Conservation (phyloP, 2,888 invertebrate species). For the Hydrotaea cyrtoneurina region DNA sequence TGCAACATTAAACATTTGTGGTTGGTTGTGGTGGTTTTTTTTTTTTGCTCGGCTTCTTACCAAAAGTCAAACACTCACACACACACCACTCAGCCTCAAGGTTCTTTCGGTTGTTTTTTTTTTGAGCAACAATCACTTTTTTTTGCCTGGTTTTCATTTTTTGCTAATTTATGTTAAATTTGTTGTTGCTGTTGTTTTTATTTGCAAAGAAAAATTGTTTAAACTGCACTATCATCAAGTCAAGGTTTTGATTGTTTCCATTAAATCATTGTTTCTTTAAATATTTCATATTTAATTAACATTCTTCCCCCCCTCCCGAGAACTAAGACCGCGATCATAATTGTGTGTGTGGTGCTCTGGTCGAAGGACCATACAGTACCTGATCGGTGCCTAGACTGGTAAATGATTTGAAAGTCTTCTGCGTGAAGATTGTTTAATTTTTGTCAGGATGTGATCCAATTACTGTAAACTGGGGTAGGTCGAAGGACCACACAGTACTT, state of each 20-base stretch:
- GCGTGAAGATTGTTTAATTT: no score
- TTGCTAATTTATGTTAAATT: constrained; percentile 50
- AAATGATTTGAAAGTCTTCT: no score
- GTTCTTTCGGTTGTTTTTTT: constrained; percentile 48
- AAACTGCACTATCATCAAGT: constrained; percentile 57
- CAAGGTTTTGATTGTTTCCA: constrained; percentile 52
- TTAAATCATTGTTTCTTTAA: constrained; percentile 17
- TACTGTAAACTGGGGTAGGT: no score
- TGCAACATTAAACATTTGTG: constrained; percentile 56
- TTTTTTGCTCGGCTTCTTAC: constrained; percentile 33
- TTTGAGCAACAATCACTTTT: constrained; percentile 65
- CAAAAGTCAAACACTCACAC: constrained; percentile 27
- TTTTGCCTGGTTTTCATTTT: constrained; percentile 52
- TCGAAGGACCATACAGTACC: background rate
- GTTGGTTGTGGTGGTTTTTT: constrained; percentile 11
- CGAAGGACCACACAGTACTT: no score
- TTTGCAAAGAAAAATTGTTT: constrained; percentile 12
- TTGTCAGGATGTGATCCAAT: no score
- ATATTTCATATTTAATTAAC: constrained; percentile 30
- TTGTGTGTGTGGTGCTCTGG: background rate
- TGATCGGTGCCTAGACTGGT: no score
- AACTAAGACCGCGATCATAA: constrained; percentile 1
- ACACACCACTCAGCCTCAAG: constrained; percentile 51
- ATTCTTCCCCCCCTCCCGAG: background rate
- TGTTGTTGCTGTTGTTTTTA: no score